Evolutionary conservation across 2,797 vertebrate species (phyloP).

Genomic region (Calcarius lapponicus): DNA sequence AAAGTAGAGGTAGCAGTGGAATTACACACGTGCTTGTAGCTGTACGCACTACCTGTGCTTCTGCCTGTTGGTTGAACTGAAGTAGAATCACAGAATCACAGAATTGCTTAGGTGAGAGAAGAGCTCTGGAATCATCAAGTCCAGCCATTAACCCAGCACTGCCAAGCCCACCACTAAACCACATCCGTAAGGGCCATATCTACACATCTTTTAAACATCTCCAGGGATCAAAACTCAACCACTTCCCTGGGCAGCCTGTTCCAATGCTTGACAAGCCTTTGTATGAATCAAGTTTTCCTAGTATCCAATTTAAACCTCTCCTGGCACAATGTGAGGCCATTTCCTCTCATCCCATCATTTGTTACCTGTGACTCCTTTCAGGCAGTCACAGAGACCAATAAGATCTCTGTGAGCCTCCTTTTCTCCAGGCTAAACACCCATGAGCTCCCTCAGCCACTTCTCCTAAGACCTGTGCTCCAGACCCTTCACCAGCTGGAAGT

Average conservation of each 20-base stretch:
- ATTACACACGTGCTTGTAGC: neutral
- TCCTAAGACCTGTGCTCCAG: neutral
- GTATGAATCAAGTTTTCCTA: neutral
- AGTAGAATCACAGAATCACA: neutral
- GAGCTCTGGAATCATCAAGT: neutral
- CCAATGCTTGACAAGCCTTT: neutral
- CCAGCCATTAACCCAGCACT: neutral
- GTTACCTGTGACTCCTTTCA: neutral
- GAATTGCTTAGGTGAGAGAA: neutral
- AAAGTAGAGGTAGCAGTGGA: neutral
- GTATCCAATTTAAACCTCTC: neutral
- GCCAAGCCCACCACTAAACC: neutral
- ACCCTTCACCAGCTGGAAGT: neutral
- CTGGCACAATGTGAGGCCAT: neutral
- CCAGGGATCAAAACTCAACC: too few relatives aligned
- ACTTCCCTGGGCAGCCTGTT: neutral
- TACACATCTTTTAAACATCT: neutral
- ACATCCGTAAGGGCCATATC: rapidly evolving
- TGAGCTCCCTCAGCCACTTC: neutral
- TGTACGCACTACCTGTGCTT: neutral
- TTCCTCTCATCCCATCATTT: neutral
- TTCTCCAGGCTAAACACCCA: neutral
- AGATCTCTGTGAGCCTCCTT: neutral
- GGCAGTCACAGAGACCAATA: rapidly evolving
- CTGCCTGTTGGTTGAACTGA: neutral